Conservation (phyloP, 2,888 invertebrate genomes). For the Sesamia inferens region DNA sequence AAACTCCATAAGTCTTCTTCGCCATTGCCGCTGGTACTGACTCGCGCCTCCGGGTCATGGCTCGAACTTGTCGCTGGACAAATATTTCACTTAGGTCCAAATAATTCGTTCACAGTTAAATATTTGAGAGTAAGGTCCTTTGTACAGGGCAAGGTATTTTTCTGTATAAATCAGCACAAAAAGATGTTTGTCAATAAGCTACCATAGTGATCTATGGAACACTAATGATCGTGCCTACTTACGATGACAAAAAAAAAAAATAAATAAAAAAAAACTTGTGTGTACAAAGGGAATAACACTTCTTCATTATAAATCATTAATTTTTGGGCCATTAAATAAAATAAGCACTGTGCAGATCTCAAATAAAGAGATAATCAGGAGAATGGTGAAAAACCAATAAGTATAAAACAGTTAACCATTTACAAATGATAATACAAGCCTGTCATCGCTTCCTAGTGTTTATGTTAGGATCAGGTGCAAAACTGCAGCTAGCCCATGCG, state of each 20-base stretch:
- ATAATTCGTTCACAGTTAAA: neutral
- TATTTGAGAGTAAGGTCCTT: neutral
- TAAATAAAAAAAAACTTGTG: too few species aligned
- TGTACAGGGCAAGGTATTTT: neutral
- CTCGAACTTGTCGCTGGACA: slow-evolving; percentile 82
- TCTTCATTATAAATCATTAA: neutral
- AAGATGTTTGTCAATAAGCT: neutral
- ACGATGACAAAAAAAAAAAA: too few species aligned
- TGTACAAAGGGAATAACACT: neutral
- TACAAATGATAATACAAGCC: slow-evolving; percentile 3
- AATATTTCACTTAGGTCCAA: slow-evolving; percentile 3
- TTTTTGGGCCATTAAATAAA: neutral
- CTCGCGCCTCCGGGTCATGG: slow-evolving; percentile 84
- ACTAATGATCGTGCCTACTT: neutral
- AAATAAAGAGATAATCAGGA: neutral
- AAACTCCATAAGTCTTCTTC: slow-evolving; percentile 96
- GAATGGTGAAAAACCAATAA: neutral
- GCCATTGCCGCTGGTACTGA: slow-evolving; percentile 88
- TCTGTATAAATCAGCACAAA: neutral
- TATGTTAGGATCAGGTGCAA: slow-evolving; percentile 8
- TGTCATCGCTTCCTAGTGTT: slow-evolving; percentile 4
- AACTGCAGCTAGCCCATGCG: neutral
- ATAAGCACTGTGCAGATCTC: neutral
- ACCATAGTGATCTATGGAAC: neutral
- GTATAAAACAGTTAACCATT: neutral